Evolutionary conservation across 1,140 invertebrate genomes (phyloP).

Genomic region (Anagrus nilaparvatae): DNA sequence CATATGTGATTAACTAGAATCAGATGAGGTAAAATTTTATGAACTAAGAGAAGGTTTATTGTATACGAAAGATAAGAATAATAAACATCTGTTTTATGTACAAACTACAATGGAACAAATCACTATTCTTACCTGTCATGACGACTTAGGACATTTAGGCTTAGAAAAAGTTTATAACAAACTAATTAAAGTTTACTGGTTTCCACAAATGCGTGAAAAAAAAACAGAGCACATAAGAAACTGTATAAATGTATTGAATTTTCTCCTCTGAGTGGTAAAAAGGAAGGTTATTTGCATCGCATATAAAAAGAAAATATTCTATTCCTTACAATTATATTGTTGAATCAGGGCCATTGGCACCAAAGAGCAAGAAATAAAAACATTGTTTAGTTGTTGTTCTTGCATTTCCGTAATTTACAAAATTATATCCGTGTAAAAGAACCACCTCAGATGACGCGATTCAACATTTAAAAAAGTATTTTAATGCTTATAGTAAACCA

Average conservation of each 20-base stretch:
- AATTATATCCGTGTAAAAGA: conserved; percentile 6
- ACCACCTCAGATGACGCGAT: conserved; percentile 5
- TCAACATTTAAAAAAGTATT: conserved; percentile 7
- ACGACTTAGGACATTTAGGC: conserved; percentile 4
- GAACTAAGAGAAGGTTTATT: conserved; percentile 4
- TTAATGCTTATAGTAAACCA: conserved; percentile 8
- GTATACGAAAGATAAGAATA: neutral
- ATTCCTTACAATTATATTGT: conserved; percentile 3
- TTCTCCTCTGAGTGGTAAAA: neutral
- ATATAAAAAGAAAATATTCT: neutral
- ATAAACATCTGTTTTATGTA: neutral
- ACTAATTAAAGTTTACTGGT: conserved; percentile 1
- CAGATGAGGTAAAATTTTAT: neutral
- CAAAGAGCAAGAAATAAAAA: conserved; percentile 1
- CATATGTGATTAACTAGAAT: neutral
- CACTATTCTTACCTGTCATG: neutral
- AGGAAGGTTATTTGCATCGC: conserved; percentile 9
- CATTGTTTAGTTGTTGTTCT: neutral
- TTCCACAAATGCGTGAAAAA: conserved; percentile 1
- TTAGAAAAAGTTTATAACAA: conserved; percentile 1
- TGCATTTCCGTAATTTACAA: conserved; percentile 2
- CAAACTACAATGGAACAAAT: neutral
- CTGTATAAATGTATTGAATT: conserved; percentile 5
- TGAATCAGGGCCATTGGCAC: conserved; percentile 9
- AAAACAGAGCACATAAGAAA: neutral